Evolutionary conservation across 2,113 vertebrate species (phyloP), one percentile per base, ranked within the genome.

Genomic region (Rhizomys pruinosus): DNA sequence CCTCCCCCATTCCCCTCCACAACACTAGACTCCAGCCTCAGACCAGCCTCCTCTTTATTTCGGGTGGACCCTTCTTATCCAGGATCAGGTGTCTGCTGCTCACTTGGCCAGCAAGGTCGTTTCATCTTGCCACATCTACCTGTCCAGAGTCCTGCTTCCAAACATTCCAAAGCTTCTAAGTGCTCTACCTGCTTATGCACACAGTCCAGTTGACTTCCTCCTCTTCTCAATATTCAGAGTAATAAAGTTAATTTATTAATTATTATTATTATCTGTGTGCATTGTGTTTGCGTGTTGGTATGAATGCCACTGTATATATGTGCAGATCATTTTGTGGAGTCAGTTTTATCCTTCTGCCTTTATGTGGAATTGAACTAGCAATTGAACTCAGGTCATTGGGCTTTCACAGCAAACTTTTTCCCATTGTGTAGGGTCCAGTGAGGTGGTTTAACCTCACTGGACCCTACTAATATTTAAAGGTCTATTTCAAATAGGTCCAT

Each of bases 401-500:
- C 32, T n/a, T 78, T 57, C 34, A 78, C 19, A 52, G 5, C 9
- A n/a, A 55, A 29, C 29, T 55, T 25, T 32, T 66, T 47, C n/a
- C n/a, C n/a, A n/a, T n/a, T n/a, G n/a, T n/a, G n/a, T n/a, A n/a
- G n/a, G n/a, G n/a, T n/a, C n/a, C n/a, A n/a, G n/a, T n/a, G n/a
- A n/a, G n/a, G n/a, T n/a, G n/a, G n/a, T n/a, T n/a, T n/a, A n/a
- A 66, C 20, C 29, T 66, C 63, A n/a, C 64, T 64, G 39, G 63
- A 63, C n/a, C 9, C n/a, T 2, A 82, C 13, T 90, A 57, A 64
- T 39, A 74, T 96, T 69, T 77, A 12, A n/a, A 78, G 81, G 44
- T 76, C 19, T 55, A 63, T 84, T 88, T 95, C 34, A 84, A 92
- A 92, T 32, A 69, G 25, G n/a, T 77, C 27, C 32, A 12, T 6